Evolutionary conservation across 2,113 vertebrate genomes (phyloP).

Genomic region (Bubalus kerabau): DNA sequence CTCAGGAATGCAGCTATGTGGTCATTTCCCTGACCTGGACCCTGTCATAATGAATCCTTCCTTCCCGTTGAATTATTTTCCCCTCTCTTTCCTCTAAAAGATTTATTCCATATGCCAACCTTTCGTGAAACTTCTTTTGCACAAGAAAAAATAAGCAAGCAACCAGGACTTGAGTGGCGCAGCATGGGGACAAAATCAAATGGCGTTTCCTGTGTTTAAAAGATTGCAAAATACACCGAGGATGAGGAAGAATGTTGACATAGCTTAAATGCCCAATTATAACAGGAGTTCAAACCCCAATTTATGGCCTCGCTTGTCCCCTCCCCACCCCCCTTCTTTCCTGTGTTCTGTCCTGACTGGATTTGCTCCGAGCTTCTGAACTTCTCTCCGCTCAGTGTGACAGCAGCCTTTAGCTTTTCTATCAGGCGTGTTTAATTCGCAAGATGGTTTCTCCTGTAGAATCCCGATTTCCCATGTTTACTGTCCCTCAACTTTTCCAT

Average conservation of each 20-base stretch:
- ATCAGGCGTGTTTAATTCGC: not conserved
- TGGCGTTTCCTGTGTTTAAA: constrained; percentile 68
- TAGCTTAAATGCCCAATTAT: constrained; percentile 12
- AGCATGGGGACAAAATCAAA: constrained; percentile 42
- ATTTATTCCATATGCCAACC: constrained; percentile 73
- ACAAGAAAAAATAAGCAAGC: constrained; percentile 63
- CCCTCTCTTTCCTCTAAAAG: constrained; percentile 57
- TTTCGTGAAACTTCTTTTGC: constrained; percentile 53
- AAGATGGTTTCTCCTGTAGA: not conserved
- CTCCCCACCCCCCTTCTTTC: not conserved
- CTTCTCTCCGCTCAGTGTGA: not conserved
- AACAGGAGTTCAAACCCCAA: constrained; percentile 22
- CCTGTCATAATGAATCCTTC: constrained; percentile 72
- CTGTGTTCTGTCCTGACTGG: not conserved
- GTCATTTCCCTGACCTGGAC: constrained; percentile 64
- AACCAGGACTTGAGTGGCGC: constrained; percentile 34
- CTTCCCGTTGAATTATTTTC: constrained; percentile 62
- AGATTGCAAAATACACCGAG: constrained; percentile 45
- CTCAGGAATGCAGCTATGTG: constrained; percentile 58
- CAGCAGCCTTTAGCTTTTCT: not conserved
- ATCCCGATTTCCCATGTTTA: not conserved
- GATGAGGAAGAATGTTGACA: constrained; percentile 38
- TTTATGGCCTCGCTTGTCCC: constrained; percentile 6
- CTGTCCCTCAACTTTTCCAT: not conserved
- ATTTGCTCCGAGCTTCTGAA: not conserved